phyloP scores from a whole-genome alignment of 2,888 invertebrate species.

The Nomada lathburiana region DNA sequence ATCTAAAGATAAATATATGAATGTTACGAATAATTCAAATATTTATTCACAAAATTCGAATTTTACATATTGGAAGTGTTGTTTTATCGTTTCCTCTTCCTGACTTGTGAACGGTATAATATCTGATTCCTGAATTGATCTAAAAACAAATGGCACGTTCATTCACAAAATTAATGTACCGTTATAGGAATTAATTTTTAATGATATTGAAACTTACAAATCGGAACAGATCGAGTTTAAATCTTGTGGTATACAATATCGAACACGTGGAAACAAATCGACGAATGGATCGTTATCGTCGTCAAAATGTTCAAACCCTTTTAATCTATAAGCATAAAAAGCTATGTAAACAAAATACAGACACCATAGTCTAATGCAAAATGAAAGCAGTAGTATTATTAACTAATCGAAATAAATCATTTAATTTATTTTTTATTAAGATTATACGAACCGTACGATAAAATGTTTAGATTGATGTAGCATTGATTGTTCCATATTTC shows the following conservation, averaged over 20 bases:
- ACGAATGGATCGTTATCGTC: conserved; percentile 74
- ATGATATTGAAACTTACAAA: conserved; percentile 69
- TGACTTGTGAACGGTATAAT: background rate
- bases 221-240: conserved; percentile 72
- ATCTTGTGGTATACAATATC: conserved; percentile 77
- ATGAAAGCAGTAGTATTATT: background rate
- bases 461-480: conserved; percentile 74
- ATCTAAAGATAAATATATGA: background rate
- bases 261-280: conserved; percentile 74
- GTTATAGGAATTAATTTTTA: background rate
- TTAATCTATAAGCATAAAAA: conserved; percentile 66
- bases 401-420: too few species aligned
- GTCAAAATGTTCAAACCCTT: conserved; percentile 68
- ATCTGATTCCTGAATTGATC: background rate
- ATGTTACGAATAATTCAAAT: conserved; percentile 4
- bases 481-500: conserved; percentile 57
- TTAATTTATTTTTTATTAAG: background rate
- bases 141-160: conserved; percentile 2
- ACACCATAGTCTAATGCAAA: background rate
- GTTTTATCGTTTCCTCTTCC: conserved; percentile 1
- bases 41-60: conserved; percentile 33
- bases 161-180: background rate
- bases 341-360: background rate
- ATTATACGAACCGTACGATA: conserved; percentile 72
- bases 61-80: conserved; percentile 4